Evolutionary conservation across 2,888 invertebrate genomes (phyloP), one percentile per base, ranked within the genome.

Genomic region (Agriotes lineatus): DNA sequence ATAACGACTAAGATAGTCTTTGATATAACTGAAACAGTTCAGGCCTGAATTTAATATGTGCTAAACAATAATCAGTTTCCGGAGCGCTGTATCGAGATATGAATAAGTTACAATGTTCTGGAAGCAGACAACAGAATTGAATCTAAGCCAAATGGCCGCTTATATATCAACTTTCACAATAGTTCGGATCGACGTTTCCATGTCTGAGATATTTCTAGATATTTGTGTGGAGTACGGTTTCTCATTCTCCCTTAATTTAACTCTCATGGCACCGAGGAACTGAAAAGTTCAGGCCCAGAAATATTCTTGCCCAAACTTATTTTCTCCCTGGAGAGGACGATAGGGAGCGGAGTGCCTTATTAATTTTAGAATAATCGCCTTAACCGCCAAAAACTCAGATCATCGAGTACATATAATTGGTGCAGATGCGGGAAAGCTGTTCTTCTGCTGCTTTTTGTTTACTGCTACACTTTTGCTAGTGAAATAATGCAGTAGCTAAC

Each of bases 111-210:
- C 50, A 2, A 22, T 61, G 45, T 61, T 50, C 50, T 61, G 48
- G n/a, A 33, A 22, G 20, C 14, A 61, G 37, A 61, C 60, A 37
- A 61, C 37, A 14, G 48, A 50, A 61, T 61, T 61, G 60, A 48
- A 50, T 48, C 37, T 20, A 6, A 50, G 60, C 60, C 60, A 61
- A 61, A 37, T 35, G 33, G 22, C 16, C 14, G 14, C n/a, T 20
- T 37, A 37, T 61, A 61, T 39, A 16, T 50, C 48, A 14, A 20
- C 50, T 50, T 37, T 33, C 48, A 50, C 48, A 61, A 50, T 50
- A 50, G 25, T 50, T 18, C n/a, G 30, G 14, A 30, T 50, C 50
- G 30, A 35, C 35, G 50, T 33, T 35, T 35, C 35, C 19, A 22
- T 18, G 50, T 50, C 48, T 48, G 19, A 44, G 16, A 45, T 25